Base-by-base conservation (phyloP, 1,140 invertebrate species). In the Lepidotrigona ventralis region DNA sequence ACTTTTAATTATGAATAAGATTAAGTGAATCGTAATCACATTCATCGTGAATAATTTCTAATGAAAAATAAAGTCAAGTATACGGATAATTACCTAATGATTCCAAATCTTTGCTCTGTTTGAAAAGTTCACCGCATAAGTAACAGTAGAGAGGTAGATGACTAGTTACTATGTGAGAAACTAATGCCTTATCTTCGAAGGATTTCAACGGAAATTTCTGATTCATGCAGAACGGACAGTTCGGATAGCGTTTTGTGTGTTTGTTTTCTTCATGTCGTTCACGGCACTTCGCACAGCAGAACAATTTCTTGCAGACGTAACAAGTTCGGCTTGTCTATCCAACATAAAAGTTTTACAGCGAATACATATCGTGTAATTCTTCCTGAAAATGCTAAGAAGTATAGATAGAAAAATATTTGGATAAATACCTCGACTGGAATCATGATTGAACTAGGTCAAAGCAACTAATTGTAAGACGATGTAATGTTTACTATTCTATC, bases 261-360 rank as follows among this genome's bases (percentile, higher is more conserved):
- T 86, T 87, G 0, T 75, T 88, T 26, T 80, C 68, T 56, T 89
- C 72, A 39, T 92, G 91, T 11, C 80, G 77, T 29, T 81, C 69
- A 26, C 90, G 86, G 68, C 91, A 92, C 3, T 85, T 80, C 0
- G n/a, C 46, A 33, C 91, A 92, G 58, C 91, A 92, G 39, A 91
- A 92, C 2, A 88, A 19, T 53, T 91, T 90, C 19, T 86, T 85
- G 79, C 91, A 92, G 2, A 83, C 54, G 21, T 72, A 86, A 77
- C 91, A 92, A 54, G 21, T 15, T 12, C 83, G 85, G 51, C 80
- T 84, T 19, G 68, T 26, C 89, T 88, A 64, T 66, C 23, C 1
- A 39, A 80, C n/a, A 17, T 11, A 21, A 78, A 72, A 83, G 46
- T 86, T 81, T 80, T 76, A 17, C 15, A 56, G 69, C 54, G 56